phyloP scores from a whole-genome alignment of 2,113 vertebrate species.

The Xyliphius kryptos region DNA sequence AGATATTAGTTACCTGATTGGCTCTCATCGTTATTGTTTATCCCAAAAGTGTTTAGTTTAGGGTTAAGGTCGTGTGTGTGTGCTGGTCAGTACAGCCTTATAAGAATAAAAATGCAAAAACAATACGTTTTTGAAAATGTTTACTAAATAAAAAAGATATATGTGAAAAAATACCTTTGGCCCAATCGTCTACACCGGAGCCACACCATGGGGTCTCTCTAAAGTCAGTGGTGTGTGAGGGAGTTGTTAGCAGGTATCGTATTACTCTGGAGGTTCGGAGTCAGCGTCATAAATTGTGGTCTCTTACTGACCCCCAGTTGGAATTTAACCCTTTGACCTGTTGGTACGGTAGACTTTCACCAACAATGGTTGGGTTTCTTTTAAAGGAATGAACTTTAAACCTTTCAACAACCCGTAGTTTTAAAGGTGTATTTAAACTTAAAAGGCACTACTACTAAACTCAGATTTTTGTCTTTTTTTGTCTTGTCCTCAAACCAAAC shows the following conservation, averaged over 20 bases:
- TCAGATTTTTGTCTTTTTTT: neutral
- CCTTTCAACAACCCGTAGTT: too few species aligned
- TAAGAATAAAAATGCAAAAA: too few species aligned
- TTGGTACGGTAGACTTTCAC: neutral
- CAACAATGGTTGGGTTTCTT: neutral
- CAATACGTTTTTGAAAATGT: too few species aligned
- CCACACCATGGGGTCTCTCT: too few species aligned
- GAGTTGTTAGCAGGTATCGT: conserved; percentile 20
- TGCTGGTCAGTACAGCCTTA: too few species aligned
- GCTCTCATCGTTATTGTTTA: too few species aligned
- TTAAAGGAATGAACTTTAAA: neutral
- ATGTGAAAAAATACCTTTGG: too few species aligned
- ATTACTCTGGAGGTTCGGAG: conserved; percentile 33
- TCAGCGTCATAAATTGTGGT: conserved; percentile 1
- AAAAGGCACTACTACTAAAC: neutral
- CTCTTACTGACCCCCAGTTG: conserved; percentile 14
- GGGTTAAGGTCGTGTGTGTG: too few species aligned
- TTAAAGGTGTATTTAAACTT: neutral
- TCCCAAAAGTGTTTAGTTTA: too few species aligned
- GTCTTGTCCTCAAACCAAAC: neutral
- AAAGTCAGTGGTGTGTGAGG: neutral
- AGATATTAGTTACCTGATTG: too few species aligned
- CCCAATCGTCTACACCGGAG: too few species aligned
- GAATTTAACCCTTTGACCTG: conserved; percentile 22
- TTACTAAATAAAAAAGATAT: too few species aligned